Conservation (phyloP, 2,888 invertebrate species). For the Meiosimyza decipiens region DNA sequence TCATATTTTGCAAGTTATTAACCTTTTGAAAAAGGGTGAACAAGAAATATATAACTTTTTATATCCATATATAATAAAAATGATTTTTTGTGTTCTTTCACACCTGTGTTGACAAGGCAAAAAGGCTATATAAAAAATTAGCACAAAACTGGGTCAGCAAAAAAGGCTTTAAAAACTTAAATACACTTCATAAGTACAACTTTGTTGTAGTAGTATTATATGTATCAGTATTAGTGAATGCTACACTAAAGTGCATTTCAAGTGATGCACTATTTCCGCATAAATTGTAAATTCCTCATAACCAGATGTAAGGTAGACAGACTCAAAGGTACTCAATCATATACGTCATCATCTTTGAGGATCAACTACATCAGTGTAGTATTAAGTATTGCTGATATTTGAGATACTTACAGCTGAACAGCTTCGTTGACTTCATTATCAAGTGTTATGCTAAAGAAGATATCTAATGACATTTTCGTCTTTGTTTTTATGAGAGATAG, state of each 20-base stretch:
- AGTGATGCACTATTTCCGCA: slow-evolving; percentile 1
- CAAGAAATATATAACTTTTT: not conserved
- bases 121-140: not conserved
- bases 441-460: not conserved
- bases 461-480: not conserved
- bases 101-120: slow-evolving; percentile 11
- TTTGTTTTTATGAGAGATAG: not conserved
- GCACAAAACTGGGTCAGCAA: not conserved
- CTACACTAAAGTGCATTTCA: too few species aligned
- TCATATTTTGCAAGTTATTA: slow-evolving; percentile 24
- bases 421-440: slow-evolving; percentile 17
- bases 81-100: slow-evolving; percentile 9
- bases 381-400: not conserved
- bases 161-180: not conserved
- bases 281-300: not conserved
- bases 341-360: not conserved
- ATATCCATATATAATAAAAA: not conserved
- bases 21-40: slow-evolving; percentile 3
- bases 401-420: slow-evolving; percentile 7
- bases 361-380: not conserved
- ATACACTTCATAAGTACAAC: too few species aligned
- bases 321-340: slow-evolving; percentile 10
- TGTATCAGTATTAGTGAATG: not conserved
- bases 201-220: not conserved
- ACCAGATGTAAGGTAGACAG: slow-evolving; percentile 22